Percentiles rank a stretch among this genome's conserved stretches.
Conservation (phyloP, 2,113 vertebrate genomes). For the Chinchilla lanigera region DNA sequence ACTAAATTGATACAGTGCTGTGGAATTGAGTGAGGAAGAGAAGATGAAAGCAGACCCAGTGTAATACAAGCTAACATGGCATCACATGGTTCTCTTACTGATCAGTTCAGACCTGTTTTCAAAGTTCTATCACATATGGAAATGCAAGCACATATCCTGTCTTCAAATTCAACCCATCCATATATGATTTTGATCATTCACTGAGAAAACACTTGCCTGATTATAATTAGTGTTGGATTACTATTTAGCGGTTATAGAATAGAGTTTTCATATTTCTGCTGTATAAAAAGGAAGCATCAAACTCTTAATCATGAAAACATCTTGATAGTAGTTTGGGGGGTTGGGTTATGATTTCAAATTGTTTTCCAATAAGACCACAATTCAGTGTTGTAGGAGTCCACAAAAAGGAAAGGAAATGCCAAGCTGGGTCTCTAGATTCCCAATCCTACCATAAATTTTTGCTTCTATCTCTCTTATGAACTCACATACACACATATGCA, state of each 20-base stretch:
- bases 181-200: slow-evolving; percentile 26
- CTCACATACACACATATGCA: not conserved
- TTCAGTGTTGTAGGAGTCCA: not conserved
- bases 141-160: not conserved
- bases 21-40: not conserved
- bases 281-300: slow-evolving; percentile 64
- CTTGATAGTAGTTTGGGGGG: not conserved
- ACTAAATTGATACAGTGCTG: not conserved
- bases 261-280: slow-evolving; percentile 61
- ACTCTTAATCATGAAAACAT: not conserved
- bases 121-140: not conserved
- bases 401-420: not conserved
- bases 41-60: not conserved
- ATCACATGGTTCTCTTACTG: not conserved
- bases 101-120: not conserved
- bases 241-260: slow-evolving; percentile 62
- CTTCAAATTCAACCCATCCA: slow-evolving; percentile 54
- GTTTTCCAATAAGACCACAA: not conserved
- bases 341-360: slow-evolving; percentile 8
- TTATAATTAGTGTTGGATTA: slow-evolving; percentile 65
- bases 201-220: slow-evolving; percentile 59
- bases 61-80: not conserved
- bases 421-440: not conserved
- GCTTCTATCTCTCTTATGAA: not conserved
- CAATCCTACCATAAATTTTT: not conserved